Evolutionary conservation across 2,888 invertebrate genomes (phyloP).

Genomic region (Bombylius major): DNA sequence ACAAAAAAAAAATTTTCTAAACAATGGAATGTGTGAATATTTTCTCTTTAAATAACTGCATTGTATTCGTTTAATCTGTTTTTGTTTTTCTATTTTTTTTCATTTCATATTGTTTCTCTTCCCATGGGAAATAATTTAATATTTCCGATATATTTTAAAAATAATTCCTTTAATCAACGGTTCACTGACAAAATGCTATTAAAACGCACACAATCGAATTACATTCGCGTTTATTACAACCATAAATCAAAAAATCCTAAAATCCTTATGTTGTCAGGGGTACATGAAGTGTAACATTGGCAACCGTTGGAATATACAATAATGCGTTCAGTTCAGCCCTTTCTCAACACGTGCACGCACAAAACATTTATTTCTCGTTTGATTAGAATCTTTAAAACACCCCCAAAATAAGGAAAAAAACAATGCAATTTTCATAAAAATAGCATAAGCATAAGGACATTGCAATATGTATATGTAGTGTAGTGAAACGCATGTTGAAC

Average conservation of each 20-base stretch:
- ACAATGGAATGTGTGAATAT: too few species aligned
- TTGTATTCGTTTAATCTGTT: too few species aligned
- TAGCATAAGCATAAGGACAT: neutral
- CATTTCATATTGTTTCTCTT: neutral
- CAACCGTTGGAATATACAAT: too few species aligned
- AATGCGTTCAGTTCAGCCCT: neutral
- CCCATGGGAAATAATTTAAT: neutral
- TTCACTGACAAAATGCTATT: conserved; percentile 12
- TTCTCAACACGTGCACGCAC: conserved; percentile 12
- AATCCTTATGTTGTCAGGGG: conserved; percentile 18
- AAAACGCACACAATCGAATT: conserved; percentile 11
- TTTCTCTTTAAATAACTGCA: too few species aligned
- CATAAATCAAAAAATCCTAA: conserved; percentile 33
- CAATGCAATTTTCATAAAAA: conserved; percentile 4
- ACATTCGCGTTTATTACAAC: conserved; percentile 25
- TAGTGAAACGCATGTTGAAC: too few species aligned
- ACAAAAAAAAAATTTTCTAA: too few species aligned
- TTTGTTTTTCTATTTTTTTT: too few species aligned
- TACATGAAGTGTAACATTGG: too few species aligned
- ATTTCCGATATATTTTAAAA: neutral
- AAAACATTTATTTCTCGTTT: conserved; percentile 12
- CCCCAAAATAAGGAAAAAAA: neutral
- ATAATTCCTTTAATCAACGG: conserved; percentile 7
- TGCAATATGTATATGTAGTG: neutral
- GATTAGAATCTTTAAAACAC: conserved; percentile 13